These are phyloP conservation scores for Caenorhabditis zanzibari DNA, from an alignment of 2,888 invertebrate species.

Conservation along the genomic window DNA sequence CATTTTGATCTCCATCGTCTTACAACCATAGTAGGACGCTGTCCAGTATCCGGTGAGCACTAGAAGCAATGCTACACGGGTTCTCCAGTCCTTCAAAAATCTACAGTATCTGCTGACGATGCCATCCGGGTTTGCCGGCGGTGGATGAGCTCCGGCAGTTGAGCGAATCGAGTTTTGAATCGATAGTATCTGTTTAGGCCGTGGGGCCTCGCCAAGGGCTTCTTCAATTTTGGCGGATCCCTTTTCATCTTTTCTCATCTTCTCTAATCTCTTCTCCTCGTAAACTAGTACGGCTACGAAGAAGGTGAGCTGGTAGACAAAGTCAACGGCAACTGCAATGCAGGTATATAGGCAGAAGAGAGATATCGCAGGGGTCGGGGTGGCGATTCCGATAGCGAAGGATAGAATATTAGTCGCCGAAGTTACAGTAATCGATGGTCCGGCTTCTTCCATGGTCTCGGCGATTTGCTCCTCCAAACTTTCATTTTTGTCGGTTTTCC, in stretches of 20 bases:
- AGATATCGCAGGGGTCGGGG: conserved; percentile 77
- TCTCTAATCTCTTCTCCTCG: conserved; percentile 69
- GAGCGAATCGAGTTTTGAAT: conserved; percentile 57
- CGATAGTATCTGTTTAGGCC: conserved; percentile 38
- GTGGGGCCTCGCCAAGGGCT: neutral
- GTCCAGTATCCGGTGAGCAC: conserved; percentile 73
- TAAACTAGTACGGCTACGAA: conserved; percentile 76
- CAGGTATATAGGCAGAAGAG: conserved; percentile 77
- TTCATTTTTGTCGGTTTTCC: conserved; percentile 72
- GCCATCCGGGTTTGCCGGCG: conserved; percentile 71
- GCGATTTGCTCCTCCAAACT: conserved; percentile 75
- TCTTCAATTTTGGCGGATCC: conserved; percentile 18
- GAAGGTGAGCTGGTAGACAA: conserved; percentile 77
- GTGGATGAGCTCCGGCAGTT: conserved; percentile 42
- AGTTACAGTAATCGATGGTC: conserved; percentile 78
- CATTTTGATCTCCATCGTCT: conserved; percentile 75
- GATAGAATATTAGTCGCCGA: conserved; percentile 78
- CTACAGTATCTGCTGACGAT: conserved; percentile 73
- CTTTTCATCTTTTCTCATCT: conserved; percentile 24
- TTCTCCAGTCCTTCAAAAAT: conserved; percentile 68
- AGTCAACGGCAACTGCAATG: conserved; percentile 74
- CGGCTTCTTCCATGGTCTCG: conserved; percentile 76
- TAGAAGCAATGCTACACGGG: conserved; percentile 62
- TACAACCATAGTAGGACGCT: conserved; percentile 70
- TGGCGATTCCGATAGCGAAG: conserved; percentile 75